Evolutionary conservation across 2,888 invertebrate species (phyloP), one percentile per base, ranked within the genome.

Genomic region (Mesodorylaimus sp.): DNA sequence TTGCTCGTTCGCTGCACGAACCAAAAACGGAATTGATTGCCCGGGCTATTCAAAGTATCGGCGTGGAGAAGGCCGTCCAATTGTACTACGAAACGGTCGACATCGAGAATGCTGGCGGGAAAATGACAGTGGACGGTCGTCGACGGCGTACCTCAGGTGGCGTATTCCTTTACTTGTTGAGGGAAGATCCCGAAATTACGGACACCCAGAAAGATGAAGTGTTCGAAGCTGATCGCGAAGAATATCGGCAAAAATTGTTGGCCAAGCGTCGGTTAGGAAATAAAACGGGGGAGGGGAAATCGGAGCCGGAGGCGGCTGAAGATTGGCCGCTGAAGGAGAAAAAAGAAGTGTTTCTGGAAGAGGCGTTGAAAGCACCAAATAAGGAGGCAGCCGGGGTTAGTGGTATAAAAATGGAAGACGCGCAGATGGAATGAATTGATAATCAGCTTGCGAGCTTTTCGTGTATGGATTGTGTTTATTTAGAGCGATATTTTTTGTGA

Each of bases 141-240:
- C 58, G 54, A 38, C 57, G 59, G 16, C 50, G 59, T 45, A 62
- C 63, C 24, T 61, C 64, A 7, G 64, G 64, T 25, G 64, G 64
- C 1, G 61, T 64, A 13, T 64, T 59, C 53, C 56, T 64, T 16
- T 50, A 52, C 2, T 50, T 60, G 23, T 54, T 59, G n/a, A 28
- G 39, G 2, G 36, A 23, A 1, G 41, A 47, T n/a, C n/a, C n/a
- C n/a, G n/a, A n/a, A n/a, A n/a, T n/a, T n/a, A n/a, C n/a, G n/a
- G n/a, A n/a, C 43, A 19, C 36, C 10, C 36, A 36, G 36, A n/a
- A 10, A n/a, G 36, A 36, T 36, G 10, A n/a, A n/a, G 36, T n/a
- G 10, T 10, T n/a, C n/a, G 36, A 10, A n/a, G 36, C 36, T 36
- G 36, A 10, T 36, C 10, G 36, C 36, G 36, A 36, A 36, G n/a